phyloP scores from a whole-genome alignment of 2,888 invertebrate genomes.

The Sarcophaga subvicina region DNA sequence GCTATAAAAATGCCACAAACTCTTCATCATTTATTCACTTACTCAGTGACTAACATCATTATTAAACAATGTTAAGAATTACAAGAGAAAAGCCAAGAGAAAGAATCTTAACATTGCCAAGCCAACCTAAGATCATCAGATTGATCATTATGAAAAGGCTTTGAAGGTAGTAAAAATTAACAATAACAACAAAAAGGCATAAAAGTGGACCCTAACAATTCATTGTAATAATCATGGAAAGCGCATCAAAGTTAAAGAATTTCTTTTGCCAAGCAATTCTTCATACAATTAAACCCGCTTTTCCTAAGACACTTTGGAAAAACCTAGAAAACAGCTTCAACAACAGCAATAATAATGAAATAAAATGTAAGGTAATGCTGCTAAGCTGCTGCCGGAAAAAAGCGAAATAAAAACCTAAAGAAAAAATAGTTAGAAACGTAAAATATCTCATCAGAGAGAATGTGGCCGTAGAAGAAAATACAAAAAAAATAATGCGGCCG shows the following conservation, averaged over 20 bases:
- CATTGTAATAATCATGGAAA: slow-evolving; percentile 53
- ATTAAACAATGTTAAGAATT: slow-evolving; percentile 54
- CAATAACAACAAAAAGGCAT: slow-evolving; percentile 7
- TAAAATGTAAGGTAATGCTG: too few relatives aligned
- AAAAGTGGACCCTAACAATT: slow-evolving; percentile 51
- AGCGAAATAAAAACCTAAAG: slow-evolving; percentile 15
- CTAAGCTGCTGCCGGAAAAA: too few relatives aligned
- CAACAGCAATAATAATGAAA: too few relatives aligned
- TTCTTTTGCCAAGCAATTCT: slow-evolving; percentile 30
- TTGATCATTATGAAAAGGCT: slow-evolving; percentile 56
- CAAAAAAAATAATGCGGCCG: slow-evolving; percentile 47
- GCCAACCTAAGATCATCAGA: slow-evolving; percentile 39
- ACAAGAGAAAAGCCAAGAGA: slow-evolving; percentile 23
- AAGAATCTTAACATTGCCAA: slow-evolving; percentile 49
- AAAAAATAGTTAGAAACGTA: slow-evolving; percentile 46
- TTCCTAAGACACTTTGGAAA: not conserved
- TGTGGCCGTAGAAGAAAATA: not conserved
- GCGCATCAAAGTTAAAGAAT: slow-evolving; percentile 59
- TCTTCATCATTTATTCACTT: slow-evolving; percentile 29
- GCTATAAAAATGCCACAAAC: slow-evolving; percentile 45
- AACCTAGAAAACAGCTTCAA: not conserved
- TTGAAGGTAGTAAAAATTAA: slow-evolving; percentile 2
- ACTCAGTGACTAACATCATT: slow-evolving; percentile 43
- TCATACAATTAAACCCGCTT: slow-evolving; percentile 52
- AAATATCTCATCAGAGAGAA: slow-evolving; percentile 60